phyloP scores from a whole-genome alignment of 2,113 vertebrate species.

The Cairina moschata region DNA sequence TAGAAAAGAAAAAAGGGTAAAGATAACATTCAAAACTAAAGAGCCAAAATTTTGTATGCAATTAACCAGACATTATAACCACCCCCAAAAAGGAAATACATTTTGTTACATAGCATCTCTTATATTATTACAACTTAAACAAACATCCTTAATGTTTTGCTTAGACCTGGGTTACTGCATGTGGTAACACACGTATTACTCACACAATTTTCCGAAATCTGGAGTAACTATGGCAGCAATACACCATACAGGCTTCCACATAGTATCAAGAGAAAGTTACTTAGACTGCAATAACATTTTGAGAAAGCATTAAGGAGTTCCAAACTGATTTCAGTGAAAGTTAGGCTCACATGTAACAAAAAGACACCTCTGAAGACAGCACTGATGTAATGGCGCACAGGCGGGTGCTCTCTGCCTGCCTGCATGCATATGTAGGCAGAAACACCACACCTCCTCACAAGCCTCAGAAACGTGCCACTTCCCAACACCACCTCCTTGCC shows the following conservation, averaged over 20 bases:
- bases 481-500: not conserved
- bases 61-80: not conserved
- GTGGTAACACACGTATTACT: too few species aligned
- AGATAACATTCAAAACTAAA: not conserved
- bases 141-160: not conserved
- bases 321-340: not conserved
- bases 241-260: not conserved
- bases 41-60: not conserved
- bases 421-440: accelerated
- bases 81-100: not conserved
- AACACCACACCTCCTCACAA: not conserved
- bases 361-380: not conserved
- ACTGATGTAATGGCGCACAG: accelerated
- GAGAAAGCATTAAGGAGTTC: not conserved
- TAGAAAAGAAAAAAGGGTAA: not conserved
- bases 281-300: not conserved
- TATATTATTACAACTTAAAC: not conserved
- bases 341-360: not conserved
- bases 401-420: not conserved
- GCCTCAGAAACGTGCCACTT: not conserved
- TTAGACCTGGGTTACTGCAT: not conserved
- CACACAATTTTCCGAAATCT: too few species aligned
- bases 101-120: not conserved
- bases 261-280: not conserved
- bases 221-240: not conserved